Evolutionary conservation across 1,140 invertebrate genomes (phyloP).

Genomic region (Drosophila biarmipes): DNA sequence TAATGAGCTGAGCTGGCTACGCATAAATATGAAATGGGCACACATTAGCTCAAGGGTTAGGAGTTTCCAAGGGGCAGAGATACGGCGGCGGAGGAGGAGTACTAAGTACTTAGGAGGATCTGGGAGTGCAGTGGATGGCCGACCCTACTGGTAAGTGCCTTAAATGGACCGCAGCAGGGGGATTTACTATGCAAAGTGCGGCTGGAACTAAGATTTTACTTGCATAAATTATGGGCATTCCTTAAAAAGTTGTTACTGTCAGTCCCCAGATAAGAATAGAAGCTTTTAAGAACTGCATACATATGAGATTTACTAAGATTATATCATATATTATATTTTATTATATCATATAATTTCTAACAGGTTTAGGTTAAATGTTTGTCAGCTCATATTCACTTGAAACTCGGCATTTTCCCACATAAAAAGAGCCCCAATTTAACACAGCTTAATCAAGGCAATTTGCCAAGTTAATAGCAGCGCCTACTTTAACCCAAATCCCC

Average conservation of each 20-base stretch:
- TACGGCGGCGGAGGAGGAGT: not conserved
- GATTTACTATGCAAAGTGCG: conserved; percentile 13
- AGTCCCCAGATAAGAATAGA: not conserved
- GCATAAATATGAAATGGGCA: conserved; percentile 76
- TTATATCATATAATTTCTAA: no score
- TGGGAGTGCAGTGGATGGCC: conserved; percentile 7
- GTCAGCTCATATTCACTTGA: not conserved
- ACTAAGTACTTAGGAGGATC: conserved; percentile 1
- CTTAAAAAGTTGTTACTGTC: not conserved
- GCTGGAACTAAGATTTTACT: conserved; percentile 1
- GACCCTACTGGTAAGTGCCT: conserved; percentile 6
- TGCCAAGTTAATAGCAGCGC: conserved; percentile 10
- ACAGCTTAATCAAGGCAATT: conserved; percentile 7
- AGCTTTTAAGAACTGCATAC: no score
- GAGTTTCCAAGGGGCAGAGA: not conserved
- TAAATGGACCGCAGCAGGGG: conserved; percentile 8
- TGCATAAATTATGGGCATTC: not conserved
- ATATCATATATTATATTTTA: no score
- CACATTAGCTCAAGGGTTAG: conserved; percentile 69
- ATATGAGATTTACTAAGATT: no score
- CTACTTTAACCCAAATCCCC: conserved; percentile 18
- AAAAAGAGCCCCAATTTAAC: not conserved
- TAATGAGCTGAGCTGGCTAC: conserved; percentile 71
- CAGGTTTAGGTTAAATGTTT: not conserved
- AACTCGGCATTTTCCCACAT: not conserved